Percentiles rank a stretch among this genome's conserved stretches.
These are phyloP conservation scores for Ictalurus punctatus DNA, from an alignment of 2,113 vertebrate genomes.

Conservation along the genomic window DNA sequence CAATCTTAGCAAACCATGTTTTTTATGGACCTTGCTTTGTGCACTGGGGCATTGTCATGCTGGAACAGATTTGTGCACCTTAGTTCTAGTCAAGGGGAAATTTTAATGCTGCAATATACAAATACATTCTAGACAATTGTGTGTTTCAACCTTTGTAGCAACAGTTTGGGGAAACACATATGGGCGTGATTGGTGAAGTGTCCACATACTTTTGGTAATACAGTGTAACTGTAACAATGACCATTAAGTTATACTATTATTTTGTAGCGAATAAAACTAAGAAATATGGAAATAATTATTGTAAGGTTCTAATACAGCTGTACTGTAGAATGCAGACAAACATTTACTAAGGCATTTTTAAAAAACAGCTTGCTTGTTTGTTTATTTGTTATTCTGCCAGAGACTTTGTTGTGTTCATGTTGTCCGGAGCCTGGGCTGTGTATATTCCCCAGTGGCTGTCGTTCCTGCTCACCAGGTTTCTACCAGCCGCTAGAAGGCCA, in stretches of 20 bases:
- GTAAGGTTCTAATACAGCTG: neutral
- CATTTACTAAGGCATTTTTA: neutral
- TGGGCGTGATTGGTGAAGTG: neutral
- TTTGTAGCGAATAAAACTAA: neutral
- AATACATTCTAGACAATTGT: neutral
- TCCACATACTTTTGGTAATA: neutral
- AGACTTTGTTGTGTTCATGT: conserved; percentile 75
- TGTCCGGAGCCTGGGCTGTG: conserved; percentile 72
- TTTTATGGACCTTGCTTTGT: neutral
- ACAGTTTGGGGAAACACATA: neutral
- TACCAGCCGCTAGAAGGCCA: conserved; percentile 77
- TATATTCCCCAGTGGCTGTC: conserved; percentile 68
- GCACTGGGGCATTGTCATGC: neutral
- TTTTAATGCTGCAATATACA: neutral
- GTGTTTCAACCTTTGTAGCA: neutral
- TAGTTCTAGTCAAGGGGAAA: neutral
- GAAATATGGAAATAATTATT: neutral
- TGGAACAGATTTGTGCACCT: neutral
- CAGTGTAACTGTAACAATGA: neutral
- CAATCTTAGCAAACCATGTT: neutral
- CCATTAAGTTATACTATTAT: neutral
- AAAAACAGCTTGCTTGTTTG: neutral
- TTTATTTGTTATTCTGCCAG: conserved; percentile 54
- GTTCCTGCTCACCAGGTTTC: conserved; percentile 72
- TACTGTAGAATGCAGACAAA: neutral